Evolutionary conservation across 2,888 invertebrate species (phyloP).

Genomic region (Heliothis peltigera): DNA sequence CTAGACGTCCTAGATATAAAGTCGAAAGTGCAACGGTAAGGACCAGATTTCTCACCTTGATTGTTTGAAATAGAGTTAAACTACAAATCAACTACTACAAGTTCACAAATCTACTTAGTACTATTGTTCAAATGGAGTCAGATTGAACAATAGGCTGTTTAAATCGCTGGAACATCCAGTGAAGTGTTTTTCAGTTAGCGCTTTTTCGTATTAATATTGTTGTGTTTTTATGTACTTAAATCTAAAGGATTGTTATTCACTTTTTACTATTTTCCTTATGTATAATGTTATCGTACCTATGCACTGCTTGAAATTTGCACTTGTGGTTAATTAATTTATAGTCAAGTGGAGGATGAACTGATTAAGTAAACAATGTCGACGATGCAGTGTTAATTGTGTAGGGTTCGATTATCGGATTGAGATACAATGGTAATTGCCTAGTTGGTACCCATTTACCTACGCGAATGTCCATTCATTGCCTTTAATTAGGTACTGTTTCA

Average conservation of each 20-base stretch:
- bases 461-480: slow-evolving; percentile 62
- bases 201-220: slow-evolving; percentile 19
- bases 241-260: slow-evolving; percentile 26
- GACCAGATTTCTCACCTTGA: slow-evolving; percentile 42
- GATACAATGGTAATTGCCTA: slow-evolving; percentile 73
- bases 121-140: slow-evolving; percentile 54
- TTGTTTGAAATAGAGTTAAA: slow-evolving; percentile 56
- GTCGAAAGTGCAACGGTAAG: slow-evolving; percentile 22
- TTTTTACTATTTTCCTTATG: background rate
- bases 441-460: slow-evolving; percentile 68
- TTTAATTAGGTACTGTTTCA: slow-evolving; percentile 68
- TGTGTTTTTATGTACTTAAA: background rate
- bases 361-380: slow-evolving; percentile 79
- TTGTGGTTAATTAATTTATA: slow-evolving; percentile 78
- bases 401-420: slow-evolving; percentile 74
- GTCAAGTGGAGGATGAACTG: slow-evolving; percentile 76
- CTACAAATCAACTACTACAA: slow-evolving; percentile 56
- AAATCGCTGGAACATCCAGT: slow-evolving; percentile 50
- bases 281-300: slow-evolving; percentile 6
- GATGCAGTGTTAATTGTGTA: slow-evolving; percentile 79
- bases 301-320: slow-evolving; percentile 59
- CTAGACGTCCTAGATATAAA: slow-evolving; percentile 22
- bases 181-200: slow-evolving; percentile 42
- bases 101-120: slow-evolving; percentile 59
- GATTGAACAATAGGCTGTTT: slow-evolving; percentile 58